Evolutionary conservation across 2,888 invertebrate species (phyloP), one percentile per base, ranked within the genome.

Genomic region (Melanophora roralis): DNA sequence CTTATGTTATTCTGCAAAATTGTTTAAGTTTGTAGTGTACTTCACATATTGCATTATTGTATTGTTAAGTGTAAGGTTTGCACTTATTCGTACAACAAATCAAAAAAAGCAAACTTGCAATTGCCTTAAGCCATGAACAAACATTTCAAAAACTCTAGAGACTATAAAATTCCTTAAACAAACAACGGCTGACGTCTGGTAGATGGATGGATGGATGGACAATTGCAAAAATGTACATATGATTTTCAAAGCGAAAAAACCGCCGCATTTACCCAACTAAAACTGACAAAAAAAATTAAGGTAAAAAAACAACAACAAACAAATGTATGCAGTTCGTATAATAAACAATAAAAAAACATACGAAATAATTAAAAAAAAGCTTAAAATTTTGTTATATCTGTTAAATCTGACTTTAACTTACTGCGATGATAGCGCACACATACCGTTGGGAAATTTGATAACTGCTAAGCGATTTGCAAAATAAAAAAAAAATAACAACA

Each of bases 361-460:
- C 34, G 8, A 60, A 67, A 27, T 5, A 74, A 60, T 57, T 62
- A 71, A 71, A 55, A 45, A 68, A 73, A 36, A 60, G 68, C 43
- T 55, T 60, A 76, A 76, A 80, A 76, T 80, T 80, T 76, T 80
- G 80, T 80, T 80, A 80, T 76, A 76, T 80, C 80, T 76, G 68
- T 62, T 71, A 64, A 76, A 80, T 72, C 80, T 76, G 68, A 65
- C 62, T 72, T 64, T 57, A 51, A 47, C 72, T 68, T 57, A 59
- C 51, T 68, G 68, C 12, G 80, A 68, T 59, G n/a, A n/a, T n/a
- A n/a, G n/a, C n/a, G n/a, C 57, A 57, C 60, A 67, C 57, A 68
- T 59, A 73, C 80, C 76, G 67, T 80, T 80, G 79, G 76, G 79
- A 80, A 76, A 80, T 80, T 80, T 68, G 53, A 80, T 76, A 67